Base-by-base conservation (phyloP, 2,113 vertebrate species). In the Romanogobio albipinnatus region DNA sequence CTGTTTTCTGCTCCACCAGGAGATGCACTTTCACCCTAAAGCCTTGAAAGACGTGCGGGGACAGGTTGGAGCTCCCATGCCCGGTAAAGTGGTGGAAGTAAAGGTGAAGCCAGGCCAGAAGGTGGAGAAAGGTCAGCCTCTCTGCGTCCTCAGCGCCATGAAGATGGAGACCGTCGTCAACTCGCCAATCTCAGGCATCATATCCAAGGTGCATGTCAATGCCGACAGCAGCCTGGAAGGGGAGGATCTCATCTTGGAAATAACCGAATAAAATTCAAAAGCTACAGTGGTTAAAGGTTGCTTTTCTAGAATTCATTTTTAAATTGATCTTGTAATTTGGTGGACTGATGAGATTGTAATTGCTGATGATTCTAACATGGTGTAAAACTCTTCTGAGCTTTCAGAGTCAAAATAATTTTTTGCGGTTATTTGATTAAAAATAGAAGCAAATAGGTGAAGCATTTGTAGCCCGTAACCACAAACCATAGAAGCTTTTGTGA, bases 101-200 rank as follows among this genome's bases (percentile, higher is more conserved):
- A 96, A 96, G 86, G 97, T 98, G 64, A 91, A 93, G n/a, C 86
- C 90, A 29, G 95, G 96, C 6, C 88, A 76, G 39, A 84, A 89
- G 88, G 95, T 98, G 84, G 92, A 94, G 90, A 98, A 97, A 87
- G 97, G 97, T 11, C 95, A 97, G 85, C 96, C 96, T 0, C 95
- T 98, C 17, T 98, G 97, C 36, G 97, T 98, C 79, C 95, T 98
- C 80, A 97, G 96, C 0, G 96, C 97, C 89, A 98, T 98, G 97
- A 98, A 98, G 93, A 98, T 98, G 97, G 97, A 98, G 93, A 98
- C 93, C 0, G 96, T 98, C 90, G 97, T 98, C 89, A 98, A 97
- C 88, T 96, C 96, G 0, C 97, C 97, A 0, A 0, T 96, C 88
- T 85, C 93, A 0, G 97, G 97, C 24, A 97, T 94, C 0, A 36